Conservation (phyloP, 2,113 vertebrate species). For the Dissostichus mawsoni region DNA sequence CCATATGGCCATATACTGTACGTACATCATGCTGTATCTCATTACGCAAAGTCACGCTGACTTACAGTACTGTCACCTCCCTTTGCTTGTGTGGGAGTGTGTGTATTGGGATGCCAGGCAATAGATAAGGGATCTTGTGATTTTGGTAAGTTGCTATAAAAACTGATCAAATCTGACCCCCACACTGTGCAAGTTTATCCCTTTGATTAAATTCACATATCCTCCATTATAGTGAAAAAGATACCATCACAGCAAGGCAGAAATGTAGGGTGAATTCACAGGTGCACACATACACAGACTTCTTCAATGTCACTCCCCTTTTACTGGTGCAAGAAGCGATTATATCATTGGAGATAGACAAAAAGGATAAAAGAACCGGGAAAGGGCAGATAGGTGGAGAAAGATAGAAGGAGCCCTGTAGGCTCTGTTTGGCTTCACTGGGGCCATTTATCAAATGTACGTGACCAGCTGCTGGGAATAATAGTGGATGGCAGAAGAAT, state of each 20-base stretch:
- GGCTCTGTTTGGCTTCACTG: slow-evolving; percentile 52
- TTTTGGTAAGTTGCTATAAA: slow-evolving; percentile 66
- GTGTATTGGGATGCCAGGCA: slow-evolving; percentile 7
- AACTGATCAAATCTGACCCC: slow-evolving; percentile 42
- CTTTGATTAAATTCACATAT: slow-evolving; percentile 35
- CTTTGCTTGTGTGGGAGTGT: slow-evolving; percentile 5
- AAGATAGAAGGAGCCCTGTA: slow-evolving; percentile 54
- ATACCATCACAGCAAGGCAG: slow-evolving; percentile 2
- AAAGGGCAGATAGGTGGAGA: slow-evolving; percentile 54
- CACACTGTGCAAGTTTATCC: slow-evolving; percentile 25
- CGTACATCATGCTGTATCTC: slow-evolving; percentile 54
- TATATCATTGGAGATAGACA: slow-evolving; percentile 64
- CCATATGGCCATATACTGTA: slow-evolving; percentile 41
- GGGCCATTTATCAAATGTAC: slow-evolving; percentile 67
- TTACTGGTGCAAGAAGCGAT: slow-evolving; percentile 25
- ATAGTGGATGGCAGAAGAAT: slow-evolving; percentile 40
- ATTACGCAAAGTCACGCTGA: slow-evolving; percentile 71
- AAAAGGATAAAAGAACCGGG: slow-evolving; percentile 60
- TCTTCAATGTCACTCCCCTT: slow-evolving; percentile 17
- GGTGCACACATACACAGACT: neutral
- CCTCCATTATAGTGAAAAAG: slow-evolving; percentile 16
- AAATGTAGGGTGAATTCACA: neutral
- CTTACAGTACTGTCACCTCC: slow-evolving; percentile 54
- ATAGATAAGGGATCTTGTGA: slow-evolving; percentile 27
- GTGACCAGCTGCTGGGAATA: slow-evolving; percentile 58